These are phyloP conservation scores for Reticulitermes speratus DNA, from an alignment of 1,140 invertebrate species.

Conservation along the genomic window DNA sequence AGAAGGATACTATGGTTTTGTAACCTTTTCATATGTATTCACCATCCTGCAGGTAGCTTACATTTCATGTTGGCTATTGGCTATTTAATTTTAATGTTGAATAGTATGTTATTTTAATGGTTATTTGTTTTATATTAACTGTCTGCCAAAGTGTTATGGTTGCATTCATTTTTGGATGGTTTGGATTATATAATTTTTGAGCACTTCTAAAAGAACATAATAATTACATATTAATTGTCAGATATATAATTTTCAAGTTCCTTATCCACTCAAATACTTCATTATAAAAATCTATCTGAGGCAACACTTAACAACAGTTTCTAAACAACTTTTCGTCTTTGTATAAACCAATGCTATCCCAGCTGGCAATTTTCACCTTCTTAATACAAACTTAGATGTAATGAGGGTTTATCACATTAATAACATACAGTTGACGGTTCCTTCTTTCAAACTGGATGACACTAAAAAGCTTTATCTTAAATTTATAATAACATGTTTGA, in stretches of 20 bases:
- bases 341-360: constrained; percentile 22
- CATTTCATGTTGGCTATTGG: background rate
- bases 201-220: constrained; percentile 26
- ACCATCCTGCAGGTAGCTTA: background rate
- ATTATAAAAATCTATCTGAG: constrained; percentile 29
- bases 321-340: constrained; percentile 25
- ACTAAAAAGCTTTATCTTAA: constrained; percentile 9
- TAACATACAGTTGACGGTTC: constrained; percentile 11
- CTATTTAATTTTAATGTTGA: background rate
- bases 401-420: constrained; percentile 1
- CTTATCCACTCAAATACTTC: constrained; percentile 19
- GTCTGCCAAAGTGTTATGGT: background rate
- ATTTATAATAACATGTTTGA: background rate
- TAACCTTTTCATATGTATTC: background rate
- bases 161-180: background rate
- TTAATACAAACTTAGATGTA: constrained; percentile 22
- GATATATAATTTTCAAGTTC: background rate
- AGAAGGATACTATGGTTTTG: background rate
- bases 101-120: background rate
- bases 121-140: background rate
- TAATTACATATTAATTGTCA: constrained; percentile 27
- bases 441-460: background rate
- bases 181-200: constrained; percentile 15
- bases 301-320: constrained; percentile 28
- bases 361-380: constrained; percentile 5